A percentile compares a stretch with the other conserved stretches of the same genome.
Evolutionary conservation across 2,888 invertebrate genomes (phyloP).

Genomic region (Agonum fuliginosum): DNA sequence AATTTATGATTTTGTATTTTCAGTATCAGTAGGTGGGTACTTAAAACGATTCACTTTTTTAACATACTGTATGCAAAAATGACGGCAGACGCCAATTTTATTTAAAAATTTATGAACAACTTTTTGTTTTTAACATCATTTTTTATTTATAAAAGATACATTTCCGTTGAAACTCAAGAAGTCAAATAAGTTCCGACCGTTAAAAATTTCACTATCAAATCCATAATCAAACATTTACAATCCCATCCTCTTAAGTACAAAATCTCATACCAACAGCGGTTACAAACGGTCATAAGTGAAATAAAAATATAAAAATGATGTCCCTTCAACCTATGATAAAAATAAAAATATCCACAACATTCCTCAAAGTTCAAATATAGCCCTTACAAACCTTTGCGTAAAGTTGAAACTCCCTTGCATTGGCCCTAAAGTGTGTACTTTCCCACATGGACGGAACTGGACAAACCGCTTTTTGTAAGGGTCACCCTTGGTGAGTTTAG

Average conservation of each 20-base stretch:
- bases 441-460: slow-evolving; percentile 59
- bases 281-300: slow-evolving; percentile 58
- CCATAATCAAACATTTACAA: slow-evolving; percentile 4
- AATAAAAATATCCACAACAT: slow-evolving; percentile 47
- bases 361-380: neutral
- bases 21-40: too few relatives aligned
- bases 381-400: slow-evolving; percentile 13
- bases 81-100: too few relatives aligned
- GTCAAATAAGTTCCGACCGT: neutral
- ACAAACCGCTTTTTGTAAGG: slow-evolving; percentile 57
- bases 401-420: neutral
- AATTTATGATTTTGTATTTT: too few relatives aligned
- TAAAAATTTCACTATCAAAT: neutral
- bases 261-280: slow-evolving; percentile 43
- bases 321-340: slow-evolving; percentile 53
- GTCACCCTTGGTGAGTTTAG: slow-evolving; percentile 44
- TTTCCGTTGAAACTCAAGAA: neutral
- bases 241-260: slow-evolving; percentile 17
- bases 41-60: too few relatives aligned
- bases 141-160: neutral
- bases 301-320: slow-evolving; percentile 57
- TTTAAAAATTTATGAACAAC: too few relatives aligned
- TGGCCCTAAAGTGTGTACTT: neutral
- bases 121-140: too few relatives aligned
- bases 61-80: too few relatives aligned